Conservation (phyloP, 2,113 vertebrate genomes). For the Daboia siamensis region DNA sequence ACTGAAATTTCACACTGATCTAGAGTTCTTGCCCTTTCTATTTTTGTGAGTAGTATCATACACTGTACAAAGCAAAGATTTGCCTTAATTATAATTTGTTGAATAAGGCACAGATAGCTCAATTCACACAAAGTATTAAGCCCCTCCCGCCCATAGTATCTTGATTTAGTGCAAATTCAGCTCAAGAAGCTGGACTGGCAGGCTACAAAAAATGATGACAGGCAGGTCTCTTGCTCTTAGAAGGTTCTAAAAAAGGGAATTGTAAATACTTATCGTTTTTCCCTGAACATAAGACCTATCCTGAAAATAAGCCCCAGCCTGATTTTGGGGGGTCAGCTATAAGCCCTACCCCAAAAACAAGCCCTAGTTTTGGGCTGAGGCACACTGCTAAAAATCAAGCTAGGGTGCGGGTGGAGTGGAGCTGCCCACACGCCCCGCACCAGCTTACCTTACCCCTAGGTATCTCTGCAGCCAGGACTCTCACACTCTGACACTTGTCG, state of each 20-base stretch:
- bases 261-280: background rate
- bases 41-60: background rate
- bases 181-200: background rate
- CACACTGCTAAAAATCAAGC: no score
- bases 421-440: no score
- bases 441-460: no score
- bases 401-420: no score
- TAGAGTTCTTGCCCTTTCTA: background rate
- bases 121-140: background rate
- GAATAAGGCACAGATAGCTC: background rate
- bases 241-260: background rate
- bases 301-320: no score
- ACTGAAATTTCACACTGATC: background rate
- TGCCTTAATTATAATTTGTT: background rate
- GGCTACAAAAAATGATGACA: background rate
- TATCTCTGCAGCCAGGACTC: no score
- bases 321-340: no score
- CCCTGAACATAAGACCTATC: no score
- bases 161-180: background rate
- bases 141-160: background rate
- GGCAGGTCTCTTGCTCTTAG: background rate
- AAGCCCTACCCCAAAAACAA: no score
- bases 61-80: background rate
- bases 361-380: no score
- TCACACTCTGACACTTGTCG: no score